A percentile compares a stretch with the other conserved stretches of the same genome.
Evolutionary conservation across 1,140 invertebrate species (phyloP).

Genomic region (Cydia splendana): DNA sequence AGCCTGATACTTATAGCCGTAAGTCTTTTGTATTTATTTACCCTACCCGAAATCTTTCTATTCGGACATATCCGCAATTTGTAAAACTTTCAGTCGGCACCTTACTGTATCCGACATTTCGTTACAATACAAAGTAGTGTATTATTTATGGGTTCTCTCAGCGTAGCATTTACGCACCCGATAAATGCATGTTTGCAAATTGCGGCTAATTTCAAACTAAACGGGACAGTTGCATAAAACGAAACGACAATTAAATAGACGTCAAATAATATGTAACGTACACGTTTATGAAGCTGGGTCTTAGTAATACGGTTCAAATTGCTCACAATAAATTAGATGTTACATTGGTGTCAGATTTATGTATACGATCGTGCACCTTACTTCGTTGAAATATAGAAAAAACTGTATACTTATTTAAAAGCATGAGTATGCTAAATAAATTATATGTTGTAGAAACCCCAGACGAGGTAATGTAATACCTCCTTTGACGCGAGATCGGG

Average conservation of each 20-base stretch:
- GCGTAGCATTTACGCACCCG: conserved; percentile 9
- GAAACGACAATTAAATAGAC: background rate
- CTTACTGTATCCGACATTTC: conserved; percentile 3
- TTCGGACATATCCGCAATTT: too few species aligned
- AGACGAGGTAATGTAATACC: conserved; percentile 21
- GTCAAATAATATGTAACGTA: conserved; percentile 9
- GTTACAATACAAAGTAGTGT: background rate
- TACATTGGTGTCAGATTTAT: background rate
- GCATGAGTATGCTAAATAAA: background rate
- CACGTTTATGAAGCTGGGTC: background rate
- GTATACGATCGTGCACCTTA: background rate
- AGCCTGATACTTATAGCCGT: too few species aligned
- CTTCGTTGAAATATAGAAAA: background rate
- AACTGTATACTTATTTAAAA: conserved; percentile 3
- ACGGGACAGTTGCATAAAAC: background rate
- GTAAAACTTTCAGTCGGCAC: too few species aligned
- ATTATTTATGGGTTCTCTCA: conserved; percentile 18
- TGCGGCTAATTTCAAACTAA: conserved; percentile 25
- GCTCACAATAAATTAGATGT: background rate
- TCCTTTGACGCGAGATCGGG: background rate
- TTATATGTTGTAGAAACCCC: conserved; percentile 6
- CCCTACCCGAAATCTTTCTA: too few species aligned
- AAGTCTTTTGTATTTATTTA: too few species aligned
- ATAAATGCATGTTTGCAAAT: conserved; percentile 17
- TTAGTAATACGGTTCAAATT: background rate